phyloP scores from a whole-genome alignment of 1,140 invertebrate species.

The Drosophila littoralis region DNA sequence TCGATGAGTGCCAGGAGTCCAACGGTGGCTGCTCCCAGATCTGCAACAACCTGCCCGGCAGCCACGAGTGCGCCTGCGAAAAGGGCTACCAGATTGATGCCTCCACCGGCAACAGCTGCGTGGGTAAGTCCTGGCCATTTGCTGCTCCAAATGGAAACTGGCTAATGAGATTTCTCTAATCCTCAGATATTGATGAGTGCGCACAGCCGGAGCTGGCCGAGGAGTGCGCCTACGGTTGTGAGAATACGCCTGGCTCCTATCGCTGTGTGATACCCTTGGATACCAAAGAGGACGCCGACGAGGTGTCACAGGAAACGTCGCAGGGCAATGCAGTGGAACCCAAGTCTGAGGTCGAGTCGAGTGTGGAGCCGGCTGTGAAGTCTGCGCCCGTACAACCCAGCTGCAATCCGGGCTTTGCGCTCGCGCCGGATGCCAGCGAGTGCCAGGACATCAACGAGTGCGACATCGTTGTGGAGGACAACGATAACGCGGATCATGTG shows the following conservation, averaged over 20 bases:
- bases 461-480: slow-evolving; percentile 69
- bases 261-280: slow-evolving; percentile 85
- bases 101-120: slow-evolving; percentile 64
- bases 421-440: slow-evolving; percentile 83
- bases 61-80: slow-evolving; percentile 89
- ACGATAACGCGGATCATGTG: slow-evolving; percentile 68
- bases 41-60: slow-evolving; percentile 90
- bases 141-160: neutral
- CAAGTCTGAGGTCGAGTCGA: neutral
- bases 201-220: slow-evolving; percentile 84
- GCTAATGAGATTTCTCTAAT: neutral
- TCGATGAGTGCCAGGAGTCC: slow-evolving; percentile 91
- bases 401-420: slow-evolving; percentile 86
- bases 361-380: slow-evolving; percentile 13
- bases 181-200: slow-evolving; percentile 90
- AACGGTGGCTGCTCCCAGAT: slow-evolving; percentile 87
- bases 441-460: slow-evolving; percentile 89
- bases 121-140: slow-evolving; percentile 65
- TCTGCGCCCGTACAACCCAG: slow-evolving; percentile 84
- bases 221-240: slow-evolving; percentile 87
- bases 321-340: neutral
- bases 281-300: slow-evolving; percentile 20
- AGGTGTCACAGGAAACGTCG: slow-evolving; percentile 5
- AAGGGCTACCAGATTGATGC: slow-evolving; percentile 84
- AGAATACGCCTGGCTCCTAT: slow-evolving; percentile 90